Percentiles rank a stretch among this genome's conserved stretches.
These are phyloP conservation scores for Conistra vaccinii DNA, from an alignment of 2,888 invertebrate genomes.

Conservation along the genomic window DNA sequence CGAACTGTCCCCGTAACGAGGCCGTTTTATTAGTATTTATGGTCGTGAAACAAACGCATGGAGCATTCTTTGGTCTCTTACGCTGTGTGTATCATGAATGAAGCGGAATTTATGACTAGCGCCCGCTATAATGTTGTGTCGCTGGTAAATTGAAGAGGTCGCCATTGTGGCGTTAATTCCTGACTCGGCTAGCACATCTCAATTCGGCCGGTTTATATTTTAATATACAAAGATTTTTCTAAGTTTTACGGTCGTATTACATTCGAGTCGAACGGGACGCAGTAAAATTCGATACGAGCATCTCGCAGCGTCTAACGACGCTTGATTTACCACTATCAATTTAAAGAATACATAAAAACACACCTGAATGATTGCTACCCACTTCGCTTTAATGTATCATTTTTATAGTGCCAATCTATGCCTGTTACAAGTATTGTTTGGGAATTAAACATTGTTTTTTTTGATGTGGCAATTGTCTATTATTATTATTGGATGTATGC, in stretches of 20 bases:
- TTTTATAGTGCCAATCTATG: constrained; percentile 79
- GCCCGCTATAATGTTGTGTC: constrained; percentile 80
- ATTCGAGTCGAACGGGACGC: constrained; percentile 77
- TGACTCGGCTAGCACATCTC: constrained; percentile 68
- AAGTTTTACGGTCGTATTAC: constrained; percentile 87
- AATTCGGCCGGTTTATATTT: constrained; percentile 75
- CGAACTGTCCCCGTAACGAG: constrained; percentile 89
- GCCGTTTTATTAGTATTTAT: constrained; percentile 90
- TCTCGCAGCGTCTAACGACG: constrained; percentile 83
- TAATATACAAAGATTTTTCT: constrained; percentile 86
- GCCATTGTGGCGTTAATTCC: constrained; percentile 61
- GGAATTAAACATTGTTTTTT: constrained; percentile 56
- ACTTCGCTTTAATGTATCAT: constrained; percentile 76
- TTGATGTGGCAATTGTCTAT: constrained; percentile 64
- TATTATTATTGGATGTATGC: constrained; percentile 82
- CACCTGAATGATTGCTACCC: constrained; percentile 82
- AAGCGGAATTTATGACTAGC: constrained; percentile 87
- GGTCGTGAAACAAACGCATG: constrained; percentile 85
- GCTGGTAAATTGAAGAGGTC: constrained; percentile 77
- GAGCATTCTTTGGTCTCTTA: constrained; percentile 78
- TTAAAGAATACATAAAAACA: constrained; percentile 85
- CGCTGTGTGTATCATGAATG: constrained; percentile 84
- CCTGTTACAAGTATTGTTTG: constrained; percentile 63
- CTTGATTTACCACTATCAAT: constrained; percentile 88
- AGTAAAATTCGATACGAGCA: constrained; percentile 88